Evolutionary conservation across 2,113 vertebrate genomes (phyloP).

Genomic region (Sorex araneus): DNA sequence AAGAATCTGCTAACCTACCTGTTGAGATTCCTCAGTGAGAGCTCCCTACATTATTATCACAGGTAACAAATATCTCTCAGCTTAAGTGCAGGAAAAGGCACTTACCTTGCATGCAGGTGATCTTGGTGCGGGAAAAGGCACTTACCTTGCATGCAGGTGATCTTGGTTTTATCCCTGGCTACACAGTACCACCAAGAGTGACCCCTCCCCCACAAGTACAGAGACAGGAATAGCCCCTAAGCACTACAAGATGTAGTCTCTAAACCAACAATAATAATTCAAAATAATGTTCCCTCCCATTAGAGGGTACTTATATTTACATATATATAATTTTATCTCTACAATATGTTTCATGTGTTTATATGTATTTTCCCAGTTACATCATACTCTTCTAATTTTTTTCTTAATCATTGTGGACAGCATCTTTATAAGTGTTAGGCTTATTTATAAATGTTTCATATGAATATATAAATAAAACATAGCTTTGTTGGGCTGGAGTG

Average conservation of each 20-base stretch:
- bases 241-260: too few species aligned
- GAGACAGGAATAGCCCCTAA: too few species aligned
- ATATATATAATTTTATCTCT: background rate
- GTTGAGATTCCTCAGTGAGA: conserved; percentile 35
- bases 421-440: background rate
- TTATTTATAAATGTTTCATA: background rate
- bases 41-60: conserved; percentile 33
- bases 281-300: background rate
- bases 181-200: too few species aligned
- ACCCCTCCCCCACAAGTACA: too few species aligned
- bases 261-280: background rate
- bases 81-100: too few species aligned
- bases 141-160: too few species aligned
- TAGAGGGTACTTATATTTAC: background rate
- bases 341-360: background rate
- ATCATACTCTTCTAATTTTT: conserved; percentile 13
- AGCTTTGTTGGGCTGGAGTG: conserved; percentile 27
- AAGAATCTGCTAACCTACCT: conserved; percentile 11
- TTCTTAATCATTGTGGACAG: conserved; percentile 11
- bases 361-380: conserved; percentile 16
- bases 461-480: background rate
- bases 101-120: too few species aligned
- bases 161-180: too few species aligned
- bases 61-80: background rate
- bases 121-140: too few species aligned